Evolutionary conservation across 2,888 invertebrate genomes (phyloP).

Genomic region (Leuctra nigra): DNA sequence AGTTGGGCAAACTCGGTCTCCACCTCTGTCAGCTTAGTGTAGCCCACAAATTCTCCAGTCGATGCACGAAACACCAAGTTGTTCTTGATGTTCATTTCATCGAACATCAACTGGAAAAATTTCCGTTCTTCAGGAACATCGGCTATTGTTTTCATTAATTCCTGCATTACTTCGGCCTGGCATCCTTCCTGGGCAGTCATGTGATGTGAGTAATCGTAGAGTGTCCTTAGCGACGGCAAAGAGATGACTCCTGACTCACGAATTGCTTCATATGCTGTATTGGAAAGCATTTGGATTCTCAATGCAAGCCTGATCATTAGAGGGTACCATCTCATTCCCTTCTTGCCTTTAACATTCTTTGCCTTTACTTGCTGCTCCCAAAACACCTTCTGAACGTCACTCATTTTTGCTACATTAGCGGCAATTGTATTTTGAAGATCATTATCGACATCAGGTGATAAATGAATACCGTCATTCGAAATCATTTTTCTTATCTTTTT

Average conservation of each 20-base stretch:
- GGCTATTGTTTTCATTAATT: background rate
- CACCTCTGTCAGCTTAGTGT: too few relatives aligned
- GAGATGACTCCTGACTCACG: background rate
- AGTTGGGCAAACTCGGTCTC: too few relatives aligned
- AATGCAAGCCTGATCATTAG: slow-evolving; percentile 7
- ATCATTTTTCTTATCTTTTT: background rate
- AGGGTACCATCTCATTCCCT: slow-evolving; percentile 11
- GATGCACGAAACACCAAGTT: too few relatives aligned
- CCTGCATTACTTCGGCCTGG: background rate
- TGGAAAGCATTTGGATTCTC: background rate
- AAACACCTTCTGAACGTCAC: slow-evolving; percentile 2
- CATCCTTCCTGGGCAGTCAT: background rate
- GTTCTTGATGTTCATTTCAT: too few relatives aligned
- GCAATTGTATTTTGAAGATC: background rate
- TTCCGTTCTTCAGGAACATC: background rate
- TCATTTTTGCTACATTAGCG: background rate
- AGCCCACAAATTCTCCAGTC: too few relatives aligned
- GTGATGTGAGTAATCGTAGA: slow-evolving; percentile 6
- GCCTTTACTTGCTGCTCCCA: slow-evolving; percentile 9
- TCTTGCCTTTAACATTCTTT: background rate
- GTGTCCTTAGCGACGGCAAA: background rate
- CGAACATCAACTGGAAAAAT: too few relatives aligned
- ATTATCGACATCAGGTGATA: background rate
- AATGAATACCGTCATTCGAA: background rate
- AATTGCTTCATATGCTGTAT: background rate